Base-by-base conservation (phyloP, 53 echinoderm and acorn worm species). In the Echinometra lucunter region DNA sequence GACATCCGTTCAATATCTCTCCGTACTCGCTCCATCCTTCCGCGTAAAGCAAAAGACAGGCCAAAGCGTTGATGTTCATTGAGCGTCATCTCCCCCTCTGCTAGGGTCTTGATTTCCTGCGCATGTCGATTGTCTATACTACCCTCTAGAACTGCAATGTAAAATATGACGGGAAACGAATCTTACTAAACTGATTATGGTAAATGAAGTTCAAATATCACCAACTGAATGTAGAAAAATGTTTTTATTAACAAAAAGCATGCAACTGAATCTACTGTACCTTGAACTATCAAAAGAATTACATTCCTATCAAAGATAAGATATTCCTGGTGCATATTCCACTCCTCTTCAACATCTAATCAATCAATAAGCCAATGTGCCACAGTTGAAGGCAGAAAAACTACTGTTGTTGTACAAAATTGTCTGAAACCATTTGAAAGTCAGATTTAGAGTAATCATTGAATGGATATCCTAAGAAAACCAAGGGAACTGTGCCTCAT, bases 41-140 rank as follows among this genome's bases (percentile, higher is more conserved):
- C 92, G 0, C 92, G 74, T 16, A 92, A 37, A 4, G 42, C 6
- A 45, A 91, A 67, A 0, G 55, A 42, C 27, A 42, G 15, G 4
- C 67, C 82, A 35, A 28, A 19, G 27, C 35, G 44, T 2, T 58
- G 23, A 81, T 60, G 16, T 38, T 83, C 66, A 11, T 35, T 83
- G 37, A 94, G 83, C 23, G 66, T 11, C 44, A 82, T 60, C 45
- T 94, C 94, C 23, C 94, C 55, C 25, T 94, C 94, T 12, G 63
- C 94, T 34, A 94, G 44, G 7, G 58, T 37, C 66, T 63, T 82
- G 85, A 94, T 94, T 82, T 94, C 94, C 66, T 44, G 58, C 63
- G 94, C 94, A 83, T 94, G 82, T 25, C 85, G 58, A 37, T 94
- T 94, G 45, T 82, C 85, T 58, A 82, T 27, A 82, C 57, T 82